Evolutionary conservation across 2,888 invertebrate genomes (phyloP).

Genomic region (Seira musarum): DNA sequence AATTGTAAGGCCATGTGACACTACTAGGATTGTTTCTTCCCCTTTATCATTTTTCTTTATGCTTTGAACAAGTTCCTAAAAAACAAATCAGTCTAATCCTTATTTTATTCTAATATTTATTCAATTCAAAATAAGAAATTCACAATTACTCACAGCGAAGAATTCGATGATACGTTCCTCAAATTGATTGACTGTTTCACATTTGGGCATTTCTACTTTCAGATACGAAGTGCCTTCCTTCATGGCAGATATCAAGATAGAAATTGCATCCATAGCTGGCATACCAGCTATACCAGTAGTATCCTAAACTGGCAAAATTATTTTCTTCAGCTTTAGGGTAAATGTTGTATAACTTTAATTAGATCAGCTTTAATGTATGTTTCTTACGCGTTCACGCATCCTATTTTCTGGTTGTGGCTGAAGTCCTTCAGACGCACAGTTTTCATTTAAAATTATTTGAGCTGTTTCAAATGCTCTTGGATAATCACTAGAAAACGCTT

Average conservation of each 20-base stretch:
- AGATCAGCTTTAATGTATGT: too few species aligned
- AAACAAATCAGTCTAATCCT: not conserved
- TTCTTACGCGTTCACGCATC: slow-evolving; percentile 29
- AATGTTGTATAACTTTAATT: too few species aligned
- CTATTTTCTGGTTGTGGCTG: slow-evolving; percentile 14
- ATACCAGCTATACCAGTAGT: slow-evolving; percentile 11
- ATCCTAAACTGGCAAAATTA: too few species aligned
- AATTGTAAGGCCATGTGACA: slow-evolving; percentile 34
- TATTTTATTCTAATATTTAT: not conserved
- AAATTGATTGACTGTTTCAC: slow-evolving; percentile 27
- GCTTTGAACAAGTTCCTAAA: slow-evolving; percentile 21
- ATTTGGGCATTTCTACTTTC: slow-evolving; percentile 23
- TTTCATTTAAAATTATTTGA: slow-evolving; percentile 26
- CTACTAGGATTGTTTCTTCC: slow-evolving; percentile 29
- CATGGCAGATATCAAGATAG: slow-evolving; percentile 2
- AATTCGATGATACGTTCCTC: slow-evolving; percentile 34
- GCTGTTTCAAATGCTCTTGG: slow-evolving; percentile 36
- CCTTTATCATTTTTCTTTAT: not conserved
- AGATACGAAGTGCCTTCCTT: slow-evolving; percentile 13
- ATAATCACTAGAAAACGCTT: slow-evolving; percentile 39
- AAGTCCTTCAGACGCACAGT: not conserved
- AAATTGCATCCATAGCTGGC: not conserved
- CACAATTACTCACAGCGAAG: slow-evolving; percentile 10
- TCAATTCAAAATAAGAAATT: not conserved
- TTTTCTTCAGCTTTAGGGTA: too few species aligned